Evolutionary conservation across 2,888 invertebrate species (phyloP).

Genomic region (Drosophila melanocephala): DNA sequence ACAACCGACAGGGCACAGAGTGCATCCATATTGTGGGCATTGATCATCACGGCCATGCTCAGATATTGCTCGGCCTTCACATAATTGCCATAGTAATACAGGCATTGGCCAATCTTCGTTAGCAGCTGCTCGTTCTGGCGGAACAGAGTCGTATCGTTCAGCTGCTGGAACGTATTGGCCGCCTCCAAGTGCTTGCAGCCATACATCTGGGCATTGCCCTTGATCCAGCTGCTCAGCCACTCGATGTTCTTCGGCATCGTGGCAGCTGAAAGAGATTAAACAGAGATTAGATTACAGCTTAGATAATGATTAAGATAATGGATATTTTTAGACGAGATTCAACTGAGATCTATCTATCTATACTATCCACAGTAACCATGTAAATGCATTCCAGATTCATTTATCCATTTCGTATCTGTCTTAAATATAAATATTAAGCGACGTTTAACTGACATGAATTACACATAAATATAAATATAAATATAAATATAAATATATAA

Average conservation of each 20-base stretch:
- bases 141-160: slow-evolving; percentile 89
- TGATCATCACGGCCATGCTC: slow-evolving; percentile 86
- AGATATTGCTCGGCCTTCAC: slow-evolving; percentile 87
- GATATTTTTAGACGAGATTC: background rate
- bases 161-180: slow-evolving; percentile 88
- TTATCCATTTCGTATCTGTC: too few relatives aligned
- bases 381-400: too few relatives aligned
- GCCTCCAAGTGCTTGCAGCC: slow-evolving; percentile 90
- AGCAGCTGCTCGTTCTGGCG: slow-evolving; percentile 90
- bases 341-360: background rate
- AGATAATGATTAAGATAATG: background rate
- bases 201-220: slow-evolving; percentile 88
- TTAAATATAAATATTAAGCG: too few relatives aligned
- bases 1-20: slow-evolving; percentile 89
- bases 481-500: background rate
- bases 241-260: slow-evolving; percentile 82
- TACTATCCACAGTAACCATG: background rate
- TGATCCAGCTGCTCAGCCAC: slow-evolving; percentile 88
- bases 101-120: slow-evolving; percentile 90
- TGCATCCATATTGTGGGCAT: slow-evolving; percentile 87
- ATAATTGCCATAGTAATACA: slow-evolving; percentile 90
- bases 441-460: background rate
- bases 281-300: background rate
- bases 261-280: slow-evolving; percentile 62
- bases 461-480: background rate